A percentile compares a stretch with the other conserved stretches of the same genome.
Evolutionary conservation across 2,888 invertebrate species (phyloP).

Genomic region (Meghimatium bilineatum): DNA sequence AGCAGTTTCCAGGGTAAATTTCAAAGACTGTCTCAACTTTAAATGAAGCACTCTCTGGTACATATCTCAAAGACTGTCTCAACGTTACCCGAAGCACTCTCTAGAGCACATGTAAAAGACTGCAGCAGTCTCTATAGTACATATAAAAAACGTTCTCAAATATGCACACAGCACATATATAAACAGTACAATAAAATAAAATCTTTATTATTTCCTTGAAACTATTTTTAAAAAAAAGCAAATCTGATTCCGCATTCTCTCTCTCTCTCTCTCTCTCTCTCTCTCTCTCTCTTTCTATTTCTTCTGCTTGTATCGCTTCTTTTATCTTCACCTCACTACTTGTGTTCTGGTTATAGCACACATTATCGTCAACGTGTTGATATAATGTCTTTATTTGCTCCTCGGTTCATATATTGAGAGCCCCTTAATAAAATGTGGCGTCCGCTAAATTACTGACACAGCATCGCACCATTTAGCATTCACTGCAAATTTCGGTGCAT

Average conservation of each 20-base stretch:
- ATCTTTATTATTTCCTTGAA: background rate
- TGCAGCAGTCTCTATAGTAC: too few relatives aligned
- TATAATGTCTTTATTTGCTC: background rate
- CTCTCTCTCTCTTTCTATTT: background rate
- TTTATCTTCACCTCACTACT: background rate
- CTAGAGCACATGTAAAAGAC: too few relatives aligned
- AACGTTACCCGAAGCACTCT: too few relatives aligned
- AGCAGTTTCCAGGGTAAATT: too few relatives aligned
- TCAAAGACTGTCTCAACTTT: too few relatives aligned
- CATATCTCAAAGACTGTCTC: too few relatives aligned
- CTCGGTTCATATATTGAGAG: background rate
- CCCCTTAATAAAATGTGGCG: background rate
- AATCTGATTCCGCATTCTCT: too few relatives aligned
- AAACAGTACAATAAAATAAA: too few relatives aligned
- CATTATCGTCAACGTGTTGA: background rate
- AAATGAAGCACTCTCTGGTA: too few relatives aligned
- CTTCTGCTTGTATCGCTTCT: background rate
- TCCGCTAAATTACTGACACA: background rate
- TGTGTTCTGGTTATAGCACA: too few relatives aligned
- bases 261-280: background rate
- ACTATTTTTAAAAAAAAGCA: background rate
- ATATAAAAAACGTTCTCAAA: too few relatives aligned
- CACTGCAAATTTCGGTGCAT: background rate
- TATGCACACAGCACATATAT: too few relatives aligned
- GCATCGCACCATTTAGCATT: background rate